These are phyloP conservation scores for Coptotermes formosanus DNA, from an alignment of 1,140 invertebrate species.

Conservation along the genomic window DNA sequence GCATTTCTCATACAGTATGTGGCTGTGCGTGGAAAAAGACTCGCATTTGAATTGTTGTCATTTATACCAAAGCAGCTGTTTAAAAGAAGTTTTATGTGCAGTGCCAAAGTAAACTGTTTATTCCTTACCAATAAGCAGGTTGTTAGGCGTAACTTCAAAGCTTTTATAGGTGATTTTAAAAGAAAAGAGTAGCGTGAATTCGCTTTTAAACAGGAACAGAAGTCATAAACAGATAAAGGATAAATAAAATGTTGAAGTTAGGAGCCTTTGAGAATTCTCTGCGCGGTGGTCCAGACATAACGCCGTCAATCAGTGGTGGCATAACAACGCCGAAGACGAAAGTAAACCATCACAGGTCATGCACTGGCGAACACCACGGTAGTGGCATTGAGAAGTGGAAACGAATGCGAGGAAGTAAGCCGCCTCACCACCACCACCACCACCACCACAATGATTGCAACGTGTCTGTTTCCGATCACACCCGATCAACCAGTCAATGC, in stretches of 20 bases:
- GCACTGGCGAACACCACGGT: constrained; percentile 68
- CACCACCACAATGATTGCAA: background rate
- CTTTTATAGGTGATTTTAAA: background rate
- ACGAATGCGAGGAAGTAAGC: background rate
- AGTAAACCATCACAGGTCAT: constrained; percentile 56
- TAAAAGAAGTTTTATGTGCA: background rate
- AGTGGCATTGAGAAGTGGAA: constrained; percentile 55
- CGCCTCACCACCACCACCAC: background rate
- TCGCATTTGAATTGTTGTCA: background rate
- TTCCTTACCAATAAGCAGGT: background rate
- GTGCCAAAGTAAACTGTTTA: constrained; percentile 1
- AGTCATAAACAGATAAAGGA: background rate
- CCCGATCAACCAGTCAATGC: background rate
- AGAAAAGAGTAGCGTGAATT: too few relatives aligned
- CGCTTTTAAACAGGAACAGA: too few relatives aligned
- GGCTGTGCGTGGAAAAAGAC: background rate
- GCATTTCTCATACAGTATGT: background rate
- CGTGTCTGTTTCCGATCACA: background rate
- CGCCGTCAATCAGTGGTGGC: constrained; percentile 18
- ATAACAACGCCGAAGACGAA: background rate
- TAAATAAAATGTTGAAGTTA: constrained; percentile 23
- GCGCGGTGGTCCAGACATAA: constrained; percentile 43
- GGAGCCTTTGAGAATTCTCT: constrained; percentile 62
- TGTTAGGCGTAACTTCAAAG: background rate
- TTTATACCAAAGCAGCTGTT: background rate